Percentiles rank a stretch among this genome's conserved stretches.
Conservation (phyloP, 2,888 invertebrate genomes). For the Gryllus longicercus region DNA sequence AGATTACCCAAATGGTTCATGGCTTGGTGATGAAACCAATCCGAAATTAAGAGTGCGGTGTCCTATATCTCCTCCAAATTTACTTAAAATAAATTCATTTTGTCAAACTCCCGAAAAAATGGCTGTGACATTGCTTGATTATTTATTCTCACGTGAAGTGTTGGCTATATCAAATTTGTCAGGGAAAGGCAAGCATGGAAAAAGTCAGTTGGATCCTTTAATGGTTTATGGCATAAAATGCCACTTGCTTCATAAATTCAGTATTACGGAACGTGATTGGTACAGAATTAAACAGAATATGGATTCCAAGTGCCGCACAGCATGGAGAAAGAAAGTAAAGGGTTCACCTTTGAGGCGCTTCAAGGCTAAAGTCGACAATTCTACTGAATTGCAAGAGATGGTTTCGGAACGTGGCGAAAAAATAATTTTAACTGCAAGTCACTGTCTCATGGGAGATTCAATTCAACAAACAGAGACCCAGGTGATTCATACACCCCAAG, state of each 20-base stretch:
- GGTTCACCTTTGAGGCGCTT: constrained; percentile 36
- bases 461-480: constrained; percentile 35
- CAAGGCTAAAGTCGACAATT: constrained; percentile 19
- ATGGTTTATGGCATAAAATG: constrained; percentile 49
- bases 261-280: constrained; percentile 52
- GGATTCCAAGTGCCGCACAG: constrained; percentile 54
- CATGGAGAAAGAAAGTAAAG: constrained; percentile 44
- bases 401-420: constrained; percentile 35
- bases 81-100: constrained; percentile 52
- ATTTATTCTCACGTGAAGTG: constrained; percentile 52
- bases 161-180: constrained; percentile 53
- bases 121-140: constrained; percentile 53
- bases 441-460: constrained; percentile 31
- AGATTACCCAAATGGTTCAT: constrained; percentile 51
- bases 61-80: constrained; percentile 47
- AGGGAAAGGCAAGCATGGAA: constrained; percentile 52
- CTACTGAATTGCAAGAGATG: constrained; percentile 27
- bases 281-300: constrained; percentile 53
- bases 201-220: constrained; percentile 52
- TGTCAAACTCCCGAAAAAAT: constrained; percentile 54
- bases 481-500: constrained; percentile 37
- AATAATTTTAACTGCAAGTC: constrained; percentile 33
- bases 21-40: constrained; percentile 52
- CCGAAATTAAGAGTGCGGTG: constrained; percentile 51
- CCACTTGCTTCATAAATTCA: constrained; percentile 51